These are phyloP conservation scores for Drosophila vallismaia DNA, from an alignment of 2,888 invertebrate species.

Conservation along the genomic window DNA sequence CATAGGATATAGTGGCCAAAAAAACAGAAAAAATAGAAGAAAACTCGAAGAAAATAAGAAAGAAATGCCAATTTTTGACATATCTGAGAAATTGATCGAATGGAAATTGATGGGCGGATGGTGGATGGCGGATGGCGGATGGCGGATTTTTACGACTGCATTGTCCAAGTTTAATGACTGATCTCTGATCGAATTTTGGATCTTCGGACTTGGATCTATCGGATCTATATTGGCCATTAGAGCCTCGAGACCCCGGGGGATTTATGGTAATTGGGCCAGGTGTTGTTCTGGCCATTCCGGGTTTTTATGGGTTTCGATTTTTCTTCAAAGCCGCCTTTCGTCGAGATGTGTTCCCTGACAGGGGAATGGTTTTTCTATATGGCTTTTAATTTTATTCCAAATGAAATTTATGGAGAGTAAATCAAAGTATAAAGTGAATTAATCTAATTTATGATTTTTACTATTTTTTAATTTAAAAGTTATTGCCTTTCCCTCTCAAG, in stretches of 20 bases:
- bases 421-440: background rate
- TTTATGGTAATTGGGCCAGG: conserved; percentile 53
- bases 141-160: conserved; percentile 68
- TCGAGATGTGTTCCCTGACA: too few relatives aligned
- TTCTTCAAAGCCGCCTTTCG: conserved; percentile 2
- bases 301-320: conserved; percentile 5
- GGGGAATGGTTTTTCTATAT: background rate
- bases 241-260: conserved; percentile 9
- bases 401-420: background rate
- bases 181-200: conserved; percentile 41
- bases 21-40: background rate
- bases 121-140: background rate
- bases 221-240: background rate
- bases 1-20: conserved; percentile 12
- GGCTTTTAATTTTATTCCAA: background rate
- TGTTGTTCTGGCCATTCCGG: conserved; percentile 29
- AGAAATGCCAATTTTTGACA: conserved; percentile 66
- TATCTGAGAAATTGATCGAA: conserved; percentile 57
- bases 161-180: conserved; percentile 69
- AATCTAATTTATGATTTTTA: background rate
- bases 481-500: too few relatives aligned
- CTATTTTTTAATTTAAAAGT: too few relatives aligned
- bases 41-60: background rate
- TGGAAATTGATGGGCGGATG: conserved; percentile 35
- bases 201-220: conserved; percentile 13